phyloP scores from a whole-genome alignment of 2,797 vertebrate genomes.

The Arctocebus calabarensis region DNA sequence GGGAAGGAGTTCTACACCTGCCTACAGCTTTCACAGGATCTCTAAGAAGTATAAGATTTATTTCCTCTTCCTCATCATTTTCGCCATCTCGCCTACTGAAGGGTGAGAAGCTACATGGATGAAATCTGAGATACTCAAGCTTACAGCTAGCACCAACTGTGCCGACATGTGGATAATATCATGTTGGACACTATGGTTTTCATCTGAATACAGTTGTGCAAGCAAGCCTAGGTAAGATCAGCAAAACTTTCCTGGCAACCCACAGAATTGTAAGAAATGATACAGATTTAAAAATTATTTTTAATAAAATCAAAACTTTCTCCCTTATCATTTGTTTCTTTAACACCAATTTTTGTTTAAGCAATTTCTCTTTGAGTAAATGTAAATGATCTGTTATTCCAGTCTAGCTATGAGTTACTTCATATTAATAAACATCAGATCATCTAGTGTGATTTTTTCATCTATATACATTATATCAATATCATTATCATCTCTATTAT shows the following conservation, averaged over 20 bases:
- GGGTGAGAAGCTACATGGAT: no score
- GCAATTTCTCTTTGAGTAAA: neutral
- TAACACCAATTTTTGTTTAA: neutral
- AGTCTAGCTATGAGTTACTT: neutral
- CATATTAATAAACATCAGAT: neutral
- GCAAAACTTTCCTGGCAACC: neutral
- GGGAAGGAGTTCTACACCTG: no score
- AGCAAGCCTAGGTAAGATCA: neutral
- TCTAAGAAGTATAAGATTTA: no score
- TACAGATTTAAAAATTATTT: neutral
- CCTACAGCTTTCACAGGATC: no score
- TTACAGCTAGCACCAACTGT: neutral
- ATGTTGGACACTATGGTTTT: neutral
- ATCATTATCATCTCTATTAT: neutral
- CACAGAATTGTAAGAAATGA: neutral
- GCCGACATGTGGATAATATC: neutral
- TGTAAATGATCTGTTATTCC: neutral
- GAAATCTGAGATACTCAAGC: neutral
- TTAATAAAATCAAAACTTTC: neutral
- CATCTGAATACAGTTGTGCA: neutral
- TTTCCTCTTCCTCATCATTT: no score
- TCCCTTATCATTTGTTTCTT: neutral
- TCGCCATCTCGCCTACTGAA: neutral
- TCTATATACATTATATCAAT: neutral
- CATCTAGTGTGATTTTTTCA: neutral